A percentile compares a stretch with the other conserved stretches of the same genome.
phyloP scores from a whole-genome alignment of 2,113 vertebrate species.

The Tachysurus vachellii region DNA sequence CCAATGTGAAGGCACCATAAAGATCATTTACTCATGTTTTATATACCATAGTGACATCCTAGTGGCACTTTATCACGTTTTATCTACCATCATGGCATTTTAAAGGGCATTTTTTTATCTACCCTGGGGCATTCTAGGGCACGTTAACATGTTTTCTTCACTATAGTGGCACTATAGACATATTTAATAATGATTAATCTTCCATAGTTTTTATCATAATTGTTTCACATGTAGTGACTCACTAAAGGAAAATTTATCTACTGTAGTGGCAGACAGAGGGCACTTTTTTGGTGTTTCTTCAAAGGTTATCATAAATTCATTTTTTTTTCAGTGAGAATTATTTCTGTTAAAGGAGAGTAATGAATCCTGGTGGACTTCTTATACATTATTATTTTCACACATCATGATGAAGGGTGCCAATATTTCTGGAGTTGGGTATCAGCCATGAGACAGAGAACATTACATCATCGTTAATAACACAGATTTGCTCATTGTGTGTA shows the following conservation, averaged over 20 bases:
- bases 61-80: background rate
- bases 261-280: background rate
- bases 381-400: background rate
- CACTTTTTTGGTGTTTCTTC: background rate
- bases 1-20: background rate
- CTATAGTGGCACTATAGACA: background rate
- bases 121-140: background rate
- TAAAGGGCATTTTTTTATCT: background rate
- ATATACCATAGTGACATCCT: background rate
- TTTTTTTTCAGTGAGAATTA: background rate
- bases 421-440: background rate
- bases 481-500: background rate
- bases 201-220: background rate
- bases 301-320: background rate
- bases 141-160: background rate
- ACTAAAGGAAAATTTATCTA: background rate
- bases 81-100: background rate
- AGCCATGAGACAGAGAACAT: background rate
- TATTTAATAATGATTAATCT: too few species aligned
- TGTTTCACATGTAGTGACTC: background rate
- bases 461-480: background rate
- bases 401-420: background rate
- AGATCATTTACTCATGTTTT: background rate
- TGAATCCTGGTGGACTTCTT: background rate
- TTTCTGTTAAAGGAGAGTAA: background rate